Percentiles rank a stretch among this genome's conserved stretches.
phyloP scores from a whole-genome alignment of 2,888 invertebrate species.

The Buathra laborator region DNA sequence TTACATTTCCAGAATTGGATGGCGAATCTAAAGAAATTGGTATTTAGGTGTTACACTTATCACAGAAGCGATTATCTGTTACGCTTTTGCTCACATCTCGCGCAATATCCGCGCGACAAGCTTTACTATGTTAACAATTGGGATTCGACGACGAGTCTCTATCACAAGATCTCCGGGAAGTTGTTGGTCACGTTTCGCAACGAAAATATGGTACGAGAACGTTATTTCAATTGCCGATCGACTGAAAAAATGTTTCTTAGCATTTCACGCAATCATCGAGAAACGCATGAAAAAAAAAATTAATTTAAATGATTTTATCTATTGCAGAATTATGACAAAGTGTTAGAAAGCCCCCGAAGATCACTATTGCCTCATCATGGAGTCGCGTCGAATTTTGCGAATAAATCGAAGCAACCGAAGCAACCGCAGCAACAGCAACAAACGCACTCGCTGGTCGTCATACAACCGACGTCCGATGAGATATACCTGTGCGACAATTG shows the following conservation, averaged over 20 bases:
- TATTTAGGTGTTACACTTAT: conserved; percentile 90
- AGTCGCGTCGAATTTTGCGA: conserved; percentile 69
- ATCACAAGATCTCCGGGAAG: conserved; percentile 88
- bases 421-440: conserved; percentile 80
- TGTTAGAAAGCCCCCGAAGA: conserved; percentile 83
- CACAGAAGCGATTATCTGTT: conserved; percentile 91
- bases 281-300: background rate
- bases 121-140: conserved; percentile 90
- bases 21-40: conserved; percentile 88
- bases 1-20: conserved; percentile 86
- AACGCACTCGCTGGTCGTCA: conserved; percentile 85
- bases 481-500: conserved; percentile 92
- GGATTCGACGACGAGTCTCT: conserved; percentile 91
- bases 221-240: background rate
- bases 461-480: conserved; percentile 88
- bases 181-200: conserved; percentile 91
- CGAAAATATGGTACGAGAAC: conserved; percentile 88
- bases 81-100: conserved; percentile 90
- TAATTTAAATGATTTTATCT: background rate
- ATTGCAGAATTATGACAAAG: conserved; percentile 83
- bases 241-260: background rate
- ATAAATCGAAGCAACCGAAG: conserved; percentile 78
- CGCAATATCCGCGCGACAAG: conserved; percentile 88
- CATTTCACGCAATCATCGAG: background rate
- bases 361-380: conserved; percentile 84